These are phyloP conservation scores for Ondatra zibethicus DNA, from an alignment of 2,113 vertebrate species.

Conservation along the genomic window DNA sequence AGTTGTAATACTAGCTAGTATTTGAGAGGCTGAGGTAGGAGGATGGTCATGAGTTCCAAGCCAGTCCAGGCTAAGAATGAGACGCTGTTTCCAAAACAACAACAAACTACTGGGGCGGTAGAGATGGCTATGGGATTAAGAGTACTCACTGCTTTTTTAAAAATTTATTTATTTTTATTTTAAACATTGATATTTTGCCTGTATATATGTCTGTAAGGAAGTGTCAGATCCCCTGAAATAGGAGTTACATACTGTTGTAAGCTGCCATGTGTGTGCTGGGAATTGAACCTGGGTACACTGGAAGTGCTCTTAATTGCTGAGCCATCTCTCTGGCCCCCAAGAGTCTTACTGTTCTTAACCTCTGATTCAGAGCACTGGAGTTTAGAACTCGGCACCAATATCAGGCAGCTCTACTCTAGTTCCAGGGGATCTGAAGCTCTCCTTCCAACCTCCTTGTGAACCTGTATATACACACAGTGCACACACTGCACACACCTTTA, in stretches of 20 bases:
- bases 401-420: background rate
- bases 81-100: background rate
- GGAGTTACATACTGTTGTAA: background rate
- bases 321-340: background rate
- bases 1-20: background rate
- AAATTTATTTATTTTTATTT: background rate
- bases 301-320: background rate
- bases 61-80: background rate
- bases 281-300: background rate
- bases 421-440: background rate
- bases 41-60: background rate
- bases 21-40: background rate
- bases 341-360: background rate
- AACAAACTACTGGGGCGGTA: background rate
- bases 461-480: no score
- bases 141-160: background rate
- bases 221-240: background rate
- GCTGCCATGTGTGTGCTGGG: background rate
- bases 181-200: background rate
- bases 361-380: background rate
- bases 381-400: background rate
- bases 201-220: background rate
- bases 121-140: background rate
- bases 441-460: background rate
- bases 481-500: background rate